These are phyloP conservation scores for Netelia virgata DNA, from an alignment of 2,888 invertebrate genomes.

Conservation along the genomic window DNA sequence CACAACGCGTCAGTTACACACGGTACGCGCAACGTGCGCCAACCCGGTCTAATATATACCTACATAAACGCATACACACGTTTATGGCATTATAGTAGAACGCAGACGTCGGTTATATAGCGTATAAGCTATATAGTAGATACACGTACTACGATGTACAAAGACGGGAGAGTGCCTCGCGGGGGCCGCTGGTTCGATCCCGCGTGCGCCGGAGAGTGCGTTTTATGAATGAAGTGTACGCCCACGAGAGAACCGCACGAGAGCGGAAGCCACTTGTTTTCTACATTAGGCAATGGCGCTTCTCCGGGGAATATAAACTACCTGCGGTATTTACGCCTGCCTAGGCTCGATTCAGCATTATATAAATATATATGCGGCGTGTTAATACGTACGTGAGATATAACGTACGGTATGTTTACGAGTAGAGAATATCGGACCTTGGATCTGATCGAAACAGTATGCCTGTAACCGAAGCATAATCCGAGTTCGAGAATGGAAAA, in stretches of 20 bases:
- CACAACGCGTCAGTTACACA: slow-evolving; percentile 65
- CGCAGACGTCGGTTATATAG: slow-evolving; percentile 2
- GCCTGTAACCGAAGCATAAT: neutral
- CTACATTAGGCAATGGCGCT: slow-evolving; percentile 71
- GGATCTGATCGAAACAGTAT: slow-evolving; percentile 33
- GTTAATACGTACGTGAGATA: neutral
- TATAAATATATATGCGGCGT: neutral
- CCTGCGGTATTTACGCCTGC: slow-evolving; percentile 43
- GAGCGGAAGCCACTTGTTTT: slow-evolving; percentile 75
- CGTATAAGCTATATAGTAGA: neutral
- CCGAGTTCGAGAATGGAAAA: neutral
- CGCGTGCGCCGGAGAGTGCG: slow-evolving; percentile 72
- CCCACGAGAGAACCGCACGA: slow-evolving; percentile 36
- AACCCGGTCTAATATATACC: neutral
- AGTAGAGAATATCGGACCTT: slow-evolving; percentile 41
- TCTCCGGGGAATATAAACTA: slow-evolving; percentile 72
- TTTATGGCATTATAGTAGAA: slow-evolving; percentile 31
- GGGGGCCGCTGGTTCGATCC: slow-evolving; percentile 61
- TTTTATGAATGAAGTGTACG: slow-evolving; percentile 76
- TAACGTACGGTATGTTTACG: neutral
- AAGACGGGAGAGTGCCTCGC: slow-evolving; percentile 39
- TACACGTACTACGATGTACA: neutral
- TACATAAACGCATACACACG: slow-evolving; percentile 25
- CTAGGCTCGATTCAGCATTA: neutral
- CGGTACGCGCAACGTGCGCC: slow-evolving; percentile 42